Evolutionary conservation across 2,113 vertebrate species (phyloP).

Genomic region (Pseudopodoces humilis): DNA sequence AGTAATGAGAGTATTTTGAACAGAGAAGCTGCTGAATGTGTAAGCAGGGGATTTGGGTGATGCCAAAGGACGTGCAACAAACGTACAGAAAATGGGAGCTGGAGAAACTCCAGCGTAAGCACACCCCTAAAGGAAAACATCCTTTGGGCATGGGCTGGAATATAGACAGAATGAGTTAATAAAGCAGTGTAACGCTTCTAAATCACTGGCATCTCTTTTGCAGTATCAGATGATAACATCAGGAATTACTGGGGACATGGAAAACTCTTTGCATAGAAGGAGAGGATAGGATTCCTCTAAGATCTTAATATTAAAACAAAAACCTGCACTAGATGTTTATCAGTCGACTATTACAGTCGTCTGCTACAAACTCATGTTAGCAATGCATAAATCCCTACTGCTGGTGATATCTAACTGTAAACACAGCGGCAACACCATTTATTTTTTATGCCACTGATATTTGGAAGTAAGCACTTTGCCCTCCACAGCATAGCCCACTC

Average conservation of each 20-base stretch:
- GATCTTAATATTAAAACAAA: not conserved
- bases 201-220: not conserved
- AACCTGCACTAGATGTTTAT: not conserved
- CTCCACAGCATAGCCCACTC: not conserved
- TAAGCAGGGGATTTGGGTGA: not conserved
- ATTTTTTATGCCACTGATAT: not conserved
- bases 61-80: conserved; percentile 29
- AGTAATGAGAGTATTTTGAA: conserved; percentile 5
- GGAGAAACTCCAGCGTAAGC: not conserved
- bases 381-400: accelerated
- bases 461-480: not conserved
- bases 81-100: conserved; percentile 27
- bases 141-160: not conserved
- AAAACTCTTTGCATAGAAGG: not conserved
- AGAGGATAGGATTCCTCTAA: not conserved
- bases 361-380: not conserved
- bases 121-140: not conserved
- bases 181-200: not conserved
- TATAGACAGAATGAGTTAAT: not conserved
- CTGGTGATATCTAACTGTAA: not conserved
- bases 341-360: not conserved
- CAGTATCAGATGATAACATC: not conserved
- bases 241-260: not conserved
- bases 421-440: not conserved
- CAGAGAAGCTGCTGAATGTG: not conserved